Evolutionary conservation across 2,113 vertebrate species (phyloP).

Genomic region (Pseudolaguvia tuberculata): DNA sequence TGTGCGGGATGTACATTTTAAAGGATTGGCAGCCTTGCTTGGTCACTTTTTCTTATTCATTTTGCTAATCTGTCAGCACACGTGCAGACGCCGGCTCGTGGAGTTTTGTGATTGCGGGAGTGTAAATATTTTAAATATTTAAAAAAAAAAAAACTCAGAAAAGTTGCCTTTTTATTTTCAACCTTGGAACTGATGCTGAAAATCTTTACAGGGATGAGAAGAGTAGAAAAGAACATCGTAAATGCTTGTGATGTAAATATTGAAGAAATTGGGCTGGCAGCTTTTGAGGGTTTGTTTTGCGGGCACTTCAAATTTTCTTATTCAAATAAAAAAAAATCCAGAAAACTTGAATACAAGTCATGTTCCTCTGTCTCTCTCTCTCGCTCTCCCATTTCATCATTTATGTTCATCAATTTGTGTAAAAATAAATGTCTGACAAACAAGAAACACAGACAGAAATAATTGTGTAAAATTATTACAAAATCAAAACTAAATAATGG

Average conservation of each 20-base stretch:
- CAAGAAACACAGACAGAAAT: constrained; percentile 13
- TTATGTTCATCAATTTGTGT: constrained; percentile 32
- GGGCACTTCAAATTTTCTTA: constrained; percentile 77
- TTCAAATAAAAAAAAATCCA: constrained; percentile 69
- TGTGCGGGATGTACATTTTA: constrained; percentile 25
- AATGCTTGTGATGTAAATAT: constrained; percentile 64
- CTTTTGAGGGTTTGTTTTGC: constrained; percentile 63
- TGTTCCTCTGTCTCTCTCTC: neutral
- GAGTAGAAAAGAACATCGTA: constrained; percentile 59
- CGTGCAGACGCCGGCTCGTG: constrained; percentile 55
- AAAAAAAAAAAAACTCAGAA: constrained; percentile 57
- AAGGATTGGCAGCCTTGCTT: constrained; percentile 46
- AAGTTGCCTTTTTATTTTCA: constrained; percentile 50
- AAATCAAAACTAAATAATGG: neutral
- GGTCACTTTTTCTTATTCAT: constrained; percentile 45
- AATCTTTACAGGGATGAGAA: constrained; percentile 41
- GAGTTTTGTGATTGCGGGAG: constrained; percentile 81
- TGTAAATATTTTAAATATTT: constrained; percentile 98
- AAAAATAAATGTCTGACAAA: constrained; percentile 39
- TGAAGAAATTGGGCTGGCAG: constrained; percentile 60
- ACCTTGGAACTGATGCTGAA: constrained; percentile 51
- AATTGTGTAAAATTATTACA: neutral
- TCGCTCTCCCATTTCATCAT: constrained; percentile 18
- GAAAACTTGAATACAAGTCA: constrained; percentile 58
- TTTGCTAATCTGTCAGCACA: constrained; percentile 58